Evolutionary conservation across 2,113 vertebrate genomes (phyloP).

Genomic region (Prietella phreatophila): DNA sequence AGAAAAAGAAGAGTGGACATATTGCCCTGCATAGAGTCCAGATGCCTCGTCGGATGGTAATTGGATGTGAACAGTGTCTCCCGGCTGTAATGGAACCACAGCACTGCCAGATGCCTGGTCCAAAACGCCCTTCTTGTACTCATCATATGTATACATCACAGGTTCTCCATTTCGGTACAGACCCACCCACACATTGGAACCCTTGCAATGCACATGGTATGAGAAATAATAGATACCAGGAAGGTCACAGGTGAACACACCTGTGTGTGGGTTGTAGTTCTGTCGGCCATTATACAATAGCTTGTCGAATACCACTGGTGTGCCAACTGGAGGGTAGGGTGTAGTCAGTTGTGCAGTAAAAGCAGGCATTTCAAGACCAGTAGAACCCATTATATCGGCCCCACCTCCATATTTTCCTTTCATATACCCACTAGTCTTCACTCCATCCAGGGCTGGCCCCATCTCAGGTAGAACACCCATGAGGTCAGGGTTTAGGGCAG

Average conservation of each 20-base stretch:
- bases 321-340: constrained; percentile 88
- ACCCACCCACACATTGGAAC: constrained; percentile 92
- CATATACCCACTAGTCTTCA: constrained; percentile 78
- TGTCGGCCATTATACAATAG: constrained; percentile 91
- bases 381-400: constrained; percentile 67
- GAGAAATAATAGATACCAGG: constrained; percentile 95
- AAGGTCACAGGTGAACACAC: constrained; percentile 91
- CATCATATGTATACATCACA: constrained; percentile 96
- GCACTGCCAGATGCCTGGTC: constrained; percentile 97
- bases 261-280: constrained; percentile 92
- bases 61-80: constrained; percentile 89
- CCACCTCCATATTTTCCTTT: constrained; percentile 79
- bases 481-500: constrained; percentile 76
- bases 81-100: constrained; percentile 82
- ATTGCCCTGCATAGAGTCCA: constrained; percentile 93
- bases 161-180: constrained; percentile 94
- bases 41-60: constrained; percentile 95
- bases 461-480: constrained; percentile 87
- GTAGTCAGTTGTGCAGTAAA: constrained; percentile 90
- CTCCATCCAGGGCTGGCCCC: constrained; percentile 83
- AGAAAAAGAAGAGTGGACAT: constrained; percentile 87
- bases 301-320: constrained; percentile 91
- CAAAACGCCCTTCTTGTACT: constrained; percentile 93
- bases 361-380: constrained; percentile 82
- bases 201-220: constrained; percentile 96